Conservation (phyloP, 2,888 invertebrate species). For the Mythimna vitellina region DNA sequence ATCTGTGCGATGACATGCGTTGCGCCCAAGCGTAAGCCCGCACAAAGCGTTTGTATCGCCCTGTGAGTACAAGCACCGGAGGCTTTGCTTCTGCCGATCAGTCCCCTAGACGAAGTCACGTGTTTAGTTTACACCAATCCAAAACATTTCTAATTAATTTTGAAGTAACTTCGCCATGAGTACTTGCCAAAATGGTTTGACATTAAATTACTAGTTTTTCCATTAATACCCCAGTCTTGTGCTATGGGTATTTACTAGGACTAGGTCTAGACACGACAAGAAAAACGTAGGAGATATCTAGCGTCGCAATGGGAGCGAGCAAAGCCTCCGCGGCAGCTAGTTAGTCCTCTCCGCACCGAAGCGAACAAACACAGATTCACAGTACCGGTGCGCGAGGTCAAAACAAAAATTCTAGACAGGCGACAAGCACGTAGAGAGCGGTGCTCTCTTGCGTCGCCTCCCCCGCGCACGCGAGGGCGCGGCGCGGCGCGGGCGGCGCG, state of each 20-base stretch:
- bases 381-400: constrained; percentile 87
- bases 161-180: constrained; percentile 21
- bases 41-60: constrained; percentile 77
- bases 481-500: constrained; percentile 53
- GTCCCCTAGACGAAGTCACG: constrained; percentile 27
- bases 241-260: background rate
- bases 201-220: constrained; percentile 10
- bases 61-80: constrained; percentile 75
- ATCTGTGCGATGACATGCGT: constrained; percentile 70
- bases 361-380: constrained; percentile 83
- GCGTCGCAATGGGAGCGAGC: constrained; percentile 45
- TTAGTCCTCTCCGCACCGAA: constrained; percentile 84
- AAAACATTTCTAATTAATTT: background rate
- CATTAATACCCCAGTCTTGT: background rate
- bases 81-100: constrained; percentile 71
- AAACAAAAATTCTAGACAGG: constrained; percentile 91
- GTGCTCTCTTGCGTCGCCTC: constrained; percentile 81
- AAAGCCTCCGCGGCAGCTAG: constrained; percentile 76
- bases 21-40: constrained; percentile 76
- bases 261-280: background rate
- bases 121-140: background rate
- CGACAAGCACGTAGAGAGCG: constrained; percentile 89
- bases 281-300: background rate
- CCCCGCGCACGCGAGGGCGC: constrained; percentile 69
- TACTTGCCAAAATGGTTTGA: constrained; percentile 10